Percentiles rank a stretch among this genome's conserved stretches.
Conservation (phyloP, 2,797 vertebrate genomes). For the Falco cherrug region DNA sequence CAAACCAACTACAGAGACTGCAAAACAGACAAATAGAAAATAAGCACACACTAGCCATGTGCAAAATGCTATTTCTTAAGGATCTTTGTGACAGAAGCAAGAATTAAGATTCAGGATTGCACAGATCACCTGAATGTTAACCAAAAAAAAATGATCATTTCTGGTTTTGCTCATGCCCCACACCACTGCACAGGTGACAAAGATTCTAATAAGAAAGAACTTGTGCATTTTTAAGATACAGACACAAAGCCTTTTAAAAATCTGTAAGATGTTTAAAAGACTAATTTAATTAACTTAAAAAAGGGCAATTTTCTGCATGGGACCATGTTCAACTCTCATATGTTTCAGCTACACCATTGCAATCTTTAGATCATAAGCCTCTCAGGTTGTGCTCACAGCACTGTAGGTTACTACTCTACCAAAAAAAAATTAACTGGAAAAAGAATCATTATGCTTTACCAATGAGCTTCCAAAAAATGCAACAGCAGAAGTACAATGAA, state of each 20-base stretch:
- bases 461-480: neutral
- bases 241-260: neutral
- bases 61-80: neutral
- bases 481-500: neutral
- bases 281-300: neutral
- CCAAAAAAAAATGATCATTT: neutral
- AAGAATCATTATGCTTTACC: neutral
- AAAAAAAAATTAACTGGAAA: neutral
- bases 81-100: neutral
- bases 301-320: neutral
- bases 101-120: neutral
- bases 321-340: neutral
- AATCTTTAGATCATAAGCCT: neutral
- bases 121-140: neutral
- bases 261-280: neutral
- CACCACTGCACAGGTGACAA: neutral
- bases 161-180: neutral
- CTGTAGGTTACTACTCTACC: neutral
- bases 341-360: neutral
- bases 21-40: neutral
- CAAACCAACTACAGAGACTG: neutral
- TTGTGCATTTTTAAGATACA: neutral
- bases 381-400: rapidly evolving
- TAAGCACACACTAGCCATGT: neutral
- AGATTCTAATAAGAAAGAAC: neutral